Evolutionary conservation across 1,140 invertebrate species (phyloP).

Genomic region (Drosophila chauvacae): DNA sequence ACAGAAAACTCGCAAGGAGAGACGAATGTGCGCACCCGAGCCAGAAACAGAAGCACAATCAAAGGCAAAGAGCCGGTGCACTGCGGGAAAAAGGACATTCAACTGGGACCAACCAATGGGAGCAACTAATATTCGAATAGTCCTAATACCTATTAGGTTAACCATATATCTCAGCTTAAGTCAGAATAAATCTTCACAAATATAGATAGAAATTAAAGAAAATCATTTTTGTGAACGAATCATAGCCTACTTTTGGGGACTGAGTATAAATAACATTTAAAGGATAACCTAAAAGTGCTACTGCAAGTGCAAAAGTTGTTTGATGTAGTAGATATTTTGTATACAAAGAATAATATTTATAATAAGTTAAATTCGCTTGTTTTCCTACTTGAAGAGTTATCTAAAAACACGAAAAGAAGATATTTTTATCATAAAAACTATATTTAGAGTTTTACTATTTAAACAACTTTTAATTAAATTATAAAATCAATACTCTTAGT

Average conservation of each 20-base stretch:
- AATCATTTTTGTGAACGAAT: no score
- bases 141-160: background rate
- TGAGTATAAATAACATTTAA: background rate
- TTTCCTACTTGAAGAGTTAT: background rate
- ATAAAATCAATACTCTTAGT: background rate
- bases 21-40: conserved; percentile 73
- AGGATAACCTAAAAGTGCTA: background rate
- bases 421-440: no score
- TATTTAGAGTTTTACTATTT: background rate
- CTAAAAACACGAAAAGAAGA: no score
- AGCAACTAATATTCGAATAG: background rate
- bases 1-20: conserved; percentile 72
- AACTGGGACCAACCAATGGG: no score
- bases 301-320: background rate
- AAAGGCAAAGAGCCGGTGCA: conserved; percentile 33
- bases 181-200: no score
- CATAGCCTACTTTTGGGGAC: background rate
- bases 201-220: no score
- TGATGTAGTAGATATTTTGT: background rate
- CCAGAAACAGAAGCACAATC: conserved; percentile 52
- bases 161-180: background rate
- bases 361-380: no score
- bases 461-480: background rate
- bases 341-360: background rate
- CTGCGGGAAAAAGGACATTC: conserved; percentile 2